Evolutionary conservation across 2,888 invertebrate genomes (phyloP).

Genomic region (Leistus spinibarbis): DNA sequence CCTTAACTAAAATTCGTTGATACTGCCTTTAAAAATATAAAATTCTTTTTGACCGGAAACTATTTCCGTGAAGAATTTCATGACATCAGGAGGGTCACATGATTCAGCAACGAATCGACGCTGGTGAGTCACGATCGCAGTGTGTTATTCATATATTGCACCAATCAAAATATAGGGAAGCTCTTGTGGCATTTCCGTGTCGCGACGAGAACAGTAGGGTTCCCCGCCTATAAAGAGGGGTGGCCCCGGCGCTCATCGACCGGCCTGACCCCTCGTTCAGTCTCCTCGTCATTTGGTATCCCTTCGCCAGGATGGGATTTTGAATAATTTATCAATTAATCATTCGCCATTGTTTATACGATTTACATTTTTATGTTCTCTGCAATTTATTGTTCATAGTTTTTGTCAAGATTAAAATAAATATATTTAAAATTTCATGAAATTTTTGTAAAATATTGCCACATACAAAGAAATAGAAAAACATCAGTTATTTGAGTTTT

Average conservation of each 20-base stretch:
- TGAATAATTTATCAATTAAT: neutral
- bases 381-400: neutral
- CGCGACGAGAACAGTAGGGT: neutral
- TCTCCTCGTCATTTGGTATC: neutral
- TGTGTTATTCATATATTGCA: neutral
- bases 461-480: too few species aligned
- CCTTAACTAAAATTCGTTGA: too few species aligned
- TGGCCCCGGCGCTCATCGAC: conserved; percentile 20
- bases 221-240: conserved; percentile 9
- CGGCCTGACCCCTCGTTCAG: conserved; percentile 11
- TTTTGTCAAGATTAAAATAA: neutral
- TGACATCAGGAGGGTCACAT: neutral
- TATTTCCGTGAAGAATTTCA: neutral
- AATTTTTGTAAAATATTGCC: neutral
- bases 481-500: too few species aligned
- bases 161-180: neutral
- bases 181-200: conserved; percentile 29
- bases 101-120: neutral
- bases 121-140: neutral
- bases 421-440: neutral
- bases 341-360: neutral
- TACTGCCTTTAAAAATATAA: too few species aligned
- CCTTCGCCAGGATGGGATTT: neutral
- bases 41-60: neutral
- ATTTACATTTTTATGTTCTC: neutral